Evolutionary conservation across 2,797 vertebrate genomes (phyloP).

Genomic region (Loriculus beryllinus): DNA sequence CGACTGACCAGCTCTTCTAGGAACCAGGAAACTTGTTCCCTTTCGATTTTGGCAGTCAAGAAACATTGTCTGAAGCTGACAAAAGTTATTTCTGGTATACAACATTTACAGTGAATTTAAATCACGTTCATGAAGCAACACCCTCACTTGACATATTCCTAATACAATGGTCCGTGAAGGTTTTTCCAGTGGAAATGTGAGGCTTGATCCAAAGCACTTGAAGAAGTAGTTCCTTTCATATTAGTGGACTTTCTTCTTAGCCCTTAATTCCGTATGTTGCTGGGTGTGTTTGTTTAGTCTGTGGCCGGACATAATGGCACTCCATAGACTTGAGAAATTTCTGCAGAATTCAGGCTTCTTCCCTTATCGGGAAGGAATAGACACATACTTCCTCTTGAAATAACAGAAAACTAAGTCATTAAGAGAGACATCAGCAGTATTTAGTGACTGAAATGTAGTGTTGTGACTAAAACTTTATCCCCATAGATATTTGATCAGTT

Average conservation of each 20-base stretch:
- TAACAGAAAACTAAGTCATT: conserved; percentile 26
- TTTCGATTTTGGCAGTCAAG: background rate
- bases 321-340: conserved; percentile 1
- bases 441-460: conserved; percentile 15
- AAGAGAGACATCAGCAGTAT: background rate
- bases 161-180: background rate
- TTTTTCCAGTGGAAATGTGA: background rate
- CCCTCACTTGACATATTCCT: background rate
- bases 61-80: background rate
- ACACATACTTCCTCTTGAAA: conserved; percentile 34
- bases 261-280: background rate
- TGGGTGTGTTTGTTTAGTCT: conserved; percentile 29
- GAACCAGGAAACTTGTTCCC: background rate
- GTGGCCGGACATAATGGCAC: background rate
- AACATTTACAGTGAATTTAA: background rate
- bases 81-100: background rate
- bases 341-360: conserved; percentile 17
- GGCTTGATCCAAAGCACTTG: background rate
- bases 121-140: background rate
- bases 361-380: background rate
- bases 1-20: accelerated
- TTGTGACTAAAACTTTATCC: conserved; percentile 31
- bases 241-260: background rate
- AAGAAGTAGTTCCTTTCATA: background rate
- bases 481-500: background rate